Percentiles rank a stretch among this genome's conserved stretches.
Conservation (phyloP, 1,140 invertebrate genomes). For the Ceratitis capitata region DNA sequence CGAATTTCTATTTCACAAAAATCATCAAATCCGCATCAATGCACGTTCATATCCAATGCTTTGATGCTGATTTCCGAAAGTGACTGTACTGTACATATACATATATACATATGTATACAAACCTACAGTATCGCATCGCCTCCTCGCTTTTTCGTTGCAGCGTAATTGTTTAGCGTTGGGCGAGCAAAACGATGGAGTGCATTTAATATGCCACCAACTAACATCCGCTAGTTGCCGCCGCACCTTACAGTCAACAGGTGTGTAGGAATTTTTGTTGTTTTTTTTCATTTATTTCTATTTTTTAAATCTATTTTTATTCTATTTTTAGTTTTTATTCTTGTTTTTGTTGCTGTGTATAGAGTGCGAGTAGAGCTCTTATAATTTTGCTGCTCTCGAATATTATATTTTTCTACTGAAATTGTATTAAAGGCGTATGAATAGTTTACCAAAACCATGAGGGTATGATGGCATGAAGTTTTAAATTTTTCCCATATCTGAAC, state of each 20-base stretch:
- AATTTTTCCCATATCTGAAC: neutral
- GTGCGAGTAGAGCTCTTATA: too few species aligned
- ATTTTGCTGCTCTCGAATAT: too few species aligned
- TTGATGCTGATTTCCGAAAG: neutral
- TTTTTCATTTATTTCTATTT: too few species aligned
- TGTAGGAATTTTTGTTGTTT: neutral
- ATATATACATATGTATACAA: too few species aligned
- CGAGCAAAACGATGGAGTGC: neutral
- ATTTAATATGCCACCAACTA: neutral
- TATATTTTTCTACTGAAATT: neutral
- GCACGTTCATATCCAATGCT: neutral
- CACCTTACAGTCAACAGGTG: neutral
- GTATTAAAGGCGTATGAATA: neutral
- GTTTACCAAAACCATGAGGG: neutral
- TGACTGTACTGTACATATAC: neutral
- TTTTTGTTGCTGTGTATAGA: too few species aligned
- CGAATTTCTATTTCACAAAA: too few species aligned
- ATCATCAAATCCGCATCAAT: neutral
- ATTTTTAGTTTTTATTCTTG: too few species aligned
- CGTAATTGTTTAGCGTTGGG: neutral
- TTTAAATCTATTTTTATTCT: too few species aligned
- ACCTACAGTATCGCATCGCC: neutral
- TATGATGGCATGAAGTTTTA: neutral
- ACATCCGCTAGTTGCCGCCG: conserved; percentile 6
- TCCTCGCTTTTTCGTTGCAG: neutral